Percentiles rank a stretch among this genome's conserved stretches.
phyloP scores from a whole-genome alignment of 2,797 vertebrate genomes.

The Pygocentrus nattereri region DNA sequence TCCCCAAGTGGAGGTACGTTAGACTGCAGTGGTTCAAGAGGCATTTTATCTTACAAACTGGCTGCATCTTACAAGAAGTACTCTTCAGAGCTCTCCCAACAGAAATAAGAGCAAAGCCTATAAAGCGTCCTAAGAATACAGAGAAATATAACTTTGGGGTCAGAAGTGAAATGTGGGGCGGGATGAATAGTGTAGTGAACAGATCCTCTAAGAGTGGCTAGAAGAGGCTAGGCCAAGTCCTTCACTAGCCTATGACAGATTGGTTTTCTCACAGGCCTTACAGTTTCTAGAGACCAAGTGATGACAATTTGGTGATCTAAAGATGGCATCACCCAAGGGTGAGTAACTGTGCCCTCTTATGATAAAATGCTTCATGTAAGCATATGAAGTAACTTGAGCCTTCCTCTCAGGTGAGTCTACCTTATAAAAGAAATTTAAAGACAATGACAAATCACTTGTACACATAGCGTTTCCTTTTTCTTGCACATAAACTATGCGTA shows the following conservation, averaged over 20 bases:
- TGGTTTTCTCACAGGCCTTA: not conserved
- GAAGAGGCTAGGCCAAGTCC: not conserved
- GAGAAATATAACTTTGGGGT: conserved; percentile 4
- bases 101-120: conserved; percentile 7
- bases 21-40: not conserved
- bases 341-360: no score
- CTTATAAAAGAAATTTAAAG: no score
- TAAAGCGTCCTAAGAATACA: not conserved
- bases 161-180: not conserved
- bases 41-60: conserved; percentile 2
- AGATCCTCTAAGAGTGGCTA: not conserved
- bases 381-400: no score
- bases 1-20: no score
- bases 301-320: not conserved
- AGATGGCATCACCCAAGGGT: no score
- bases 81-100: conserved; percentile 7
- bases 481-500: no score
- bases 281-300: not conserved
- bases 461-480: no score
- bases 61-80: not conserved
- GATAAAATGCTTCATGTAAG: no score
- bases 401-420: no score
- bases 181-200: no score
- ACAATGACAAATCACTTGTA: not conserved
- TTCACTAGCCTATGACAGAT: not conserved